Conservation (phyloP, 1,140 invertebrate genomes). For the Cheumatopsyche charites region DNA sequence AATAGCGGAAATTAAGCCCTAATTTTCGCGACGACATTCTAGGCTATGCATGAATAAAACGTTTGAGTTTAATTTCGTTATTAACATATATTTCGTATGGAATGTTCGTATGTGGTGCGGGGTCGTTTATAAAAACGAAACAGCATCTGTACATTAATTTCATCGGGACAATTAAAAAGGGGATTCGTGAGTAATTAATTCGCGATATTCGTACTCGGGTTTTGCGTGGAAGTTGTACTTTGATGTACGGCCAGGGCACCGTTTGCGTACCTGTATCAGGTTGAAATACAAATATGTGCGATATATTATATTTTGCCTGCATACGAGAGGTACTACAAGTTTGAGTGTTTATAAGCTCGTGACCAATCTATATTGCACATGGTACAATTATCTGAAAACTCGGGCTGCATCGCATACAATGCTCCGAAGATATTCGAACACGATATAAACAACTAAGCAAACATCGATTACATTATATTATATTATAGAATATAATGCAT, state of each 20-base stretch:
- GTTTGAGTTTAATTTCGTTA: neutral
- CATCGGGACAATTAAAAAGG: constrained; percentile 43
- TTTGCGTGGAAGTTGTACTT: constrained; percentile 42
- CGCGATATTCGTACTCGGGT: constrained; percentile 28
- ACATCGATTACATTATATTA: too few relatives aligned
- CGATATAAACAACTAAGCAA: too few relatives aligned
- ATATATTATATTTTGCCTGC: neutral
- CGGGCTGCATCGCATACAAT: neutral
- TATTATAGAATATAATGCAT: too few relatives aligned
- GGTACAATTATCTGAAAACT: constrained; percentile 24
- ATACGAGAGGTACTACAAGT: neutral
- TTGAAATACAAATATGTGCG: too few relatives aligned
- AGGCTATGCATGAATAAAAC: neutral
- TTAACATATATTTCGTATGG: too few relatives aligned
- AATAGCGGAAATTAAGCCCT: constrained; percentile 13
- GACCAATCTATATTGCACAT: constrained; percentile 31
- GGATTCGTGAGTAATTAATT: constrained; percentile 48
- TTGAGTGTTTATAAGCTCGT: constrained; percentile 16
- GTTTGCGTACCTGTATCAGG: constrained; percentile 2
- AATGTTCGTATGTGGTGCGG: too few relatives aligned
- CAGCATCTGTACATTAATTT: constrained; percentile 20
- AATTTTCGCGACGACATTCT: constrained; percentile 13
- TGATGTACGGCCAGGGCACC: constrained; percentile 27
- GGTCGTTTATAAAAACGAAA: too few relatives aligned
- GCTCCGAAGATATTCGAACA: neutral